phyloP scores from a whole-genome alignment of 2,797 vertebrate species.

The Knipowitschia caucasica region DNA sequence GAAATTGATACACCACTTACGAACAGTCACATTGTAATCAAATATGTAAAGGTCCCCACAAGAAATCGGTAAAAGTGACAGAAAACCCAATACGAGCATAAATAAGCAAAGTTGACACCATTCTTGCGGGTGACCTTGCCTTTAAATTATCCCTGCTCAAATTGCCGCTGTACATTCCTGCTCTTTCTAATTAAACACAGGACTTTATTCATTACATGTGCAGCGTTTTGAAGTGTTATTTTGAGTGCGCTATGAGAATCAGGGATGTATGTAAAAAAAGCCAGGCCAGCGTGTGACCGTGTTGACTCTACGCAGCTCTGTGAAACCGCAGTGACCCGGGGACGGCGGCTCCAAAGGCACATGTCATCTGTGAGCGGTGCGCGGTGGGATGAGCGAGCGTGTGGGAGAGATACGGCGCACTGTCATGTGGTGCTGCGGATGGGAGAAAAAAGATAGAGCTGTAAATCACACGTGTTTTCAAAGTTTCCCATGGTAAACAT shows the following conservation, averaged over 20 bases:
- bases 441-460: neutral
- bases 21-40: slow-evolving; percentile 32
- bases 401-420: slow-evolving; percentile 20
- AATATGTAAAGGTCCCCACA: slow-evolving; percentile 43
- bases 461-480: neutral
- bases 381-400: slow-evolving; percentile 6
- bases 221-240: slow-evolving; percentile 67
- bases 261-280: slow-evolving; percentile 29
- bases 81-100: slow-evolving; percentile 45
- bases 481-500: neutral
- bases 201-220: slow-evolving; percentile 84
- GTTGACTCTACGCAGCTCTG: slow-evolving; percentile 34
- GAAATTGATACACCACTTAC: slow-evolving; percentile 29
- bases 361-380: slow-evolving; percentile 43
- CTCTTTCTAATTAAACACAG: slow-evolving; percentile 81
- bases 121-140: slow-evolving; percentile 65
- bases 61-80: slow-evolving; percentile 51
- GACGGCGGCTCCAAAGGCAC: slow-evolving; percentile 35
- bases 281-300: slow-evolving; percentile 31
- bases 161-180: slow-evolving; percentile 75
- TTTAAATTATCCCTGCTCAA: slow-evolving; percentile 80
- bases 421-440: slow-evolving; percentile 31
- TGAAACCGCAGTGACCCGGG: slow-evolving; percentile 32
- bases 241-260: slow-evolving; percentile 55
- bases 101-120: slow-evolving; percentile 71